These are phyloP conservation scores for Centruroides vittatus DNA, from an alignment of 1,140 invertebrate species.

Conservation along the genomic window DNA sequence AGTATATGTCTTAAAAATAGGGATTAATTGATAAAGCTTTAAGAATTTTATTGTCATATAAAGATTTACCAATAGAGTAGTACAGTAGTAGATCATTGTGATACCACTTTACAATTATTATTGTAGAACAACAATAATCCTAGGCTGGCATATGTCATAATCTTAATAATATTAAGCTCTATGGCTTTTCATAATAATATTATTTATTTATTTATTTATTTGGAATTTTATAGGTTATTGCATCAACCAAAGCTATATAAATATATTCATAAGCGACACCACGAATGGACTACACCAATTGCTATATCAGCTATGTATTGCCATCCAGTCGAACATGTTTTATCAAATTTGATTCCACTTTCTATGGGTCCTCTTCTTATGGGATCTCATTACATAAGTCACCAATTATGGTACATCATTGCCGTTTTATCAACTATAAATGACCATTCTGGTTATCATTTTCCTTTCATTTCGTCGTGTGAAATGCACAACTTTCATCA, in stretches of 20 bases:
- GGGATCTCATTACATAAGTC: constrained; percentile 63
- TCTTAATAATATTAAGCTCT: too few species aligned
- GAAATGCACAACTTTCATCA: constrained; percentile 86
- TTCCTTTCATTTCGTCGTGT: constrained; percentile 73
- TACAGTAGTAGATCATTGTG: too few species aligned
- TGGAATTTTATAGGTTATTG: constrained; percentile 40
- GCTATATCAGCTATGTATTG: constrained; percentile 71
- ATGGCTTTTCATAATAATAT: too few species aligned
- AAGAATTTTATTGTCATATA: too few species aligned
- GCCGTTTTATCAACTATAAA: constrained; percentile 67
- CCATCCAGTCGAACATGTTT: constrained; percentile 71
- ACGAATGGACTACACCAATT: constrained; percentile 72
- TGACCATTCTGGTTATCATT: constrained; percentile 74
- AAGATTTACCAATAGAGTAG: too few species aligned
- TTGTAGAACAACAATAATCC: too few species aligned
- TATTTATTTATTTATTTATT: too few species aligned
- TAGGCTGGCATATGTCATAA: too few species aligned
- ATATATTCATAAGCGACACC: constrained; percentile 71
- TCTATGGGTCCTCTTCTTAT: constrained; percentile 63
- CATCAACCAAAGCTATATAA: constrained; percentile 63
- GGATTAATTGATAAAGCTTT: too few species aligned
- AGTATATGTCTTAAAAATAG: too few species aligned
- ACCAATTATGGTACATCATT: constrained; percentile 67
- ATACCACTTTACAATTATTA: too few species aligned
- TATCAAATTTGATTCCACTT: constrained; percentile 65